Base-by-base conservation (phyloP, 2,888 invertebrate species). In the Gastrophysa polygoni region DNA sequence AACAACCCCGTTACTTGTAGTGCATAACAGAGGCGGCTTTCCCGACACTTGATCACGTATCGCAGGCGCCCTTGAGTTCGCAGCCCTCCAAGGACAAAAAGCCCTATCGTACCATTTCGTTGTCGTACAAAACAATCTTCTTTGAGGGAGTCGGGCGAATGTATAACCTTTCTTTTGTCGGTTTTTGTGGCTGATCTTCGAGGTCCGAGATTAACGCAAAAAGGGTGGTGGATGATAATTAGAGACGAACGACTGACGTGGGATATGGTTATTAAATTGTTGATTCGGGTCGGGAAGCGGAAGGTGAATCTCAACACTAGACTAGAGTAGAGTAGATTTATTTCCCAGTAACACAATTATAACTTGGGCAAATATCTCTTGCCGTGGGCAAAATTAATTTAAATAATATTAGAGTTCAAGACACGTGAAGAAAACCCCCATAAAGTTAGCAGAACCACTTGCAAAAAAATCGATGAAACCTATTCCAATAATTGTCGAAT, bases 181-280 rank as follows among this genome's bases (percentile, higher is more conserved):
- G 28, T 54, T 54, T 43, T 43, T 21, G 24, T 43, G 16, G 14
- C 38, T 43, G 24, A 54, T 54, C 54, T 54, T 38, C n/a, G 43
- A 54, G 43, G 43, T n/a, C 54, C 54, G 28, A 8, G 54, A 54
- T 54, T 43, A 54, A 14, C 54, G 21, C 16, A 43, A 24, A 54
- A 44, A 43, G 54, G 28, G n/a, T n/a, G n/a, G n/a, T n/a, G n/a
- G n/a, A 29, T 24, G 21, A 24, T 14, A 16, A 54, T 43, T 24
- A 54, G 43, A 54, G 54, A 54, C 43, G 24, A 54, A 54, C 28
- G 24, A 54, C 54, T 43, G 8, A 38, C 43, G 7, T 24, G 43
- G 21, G 43, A 54, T 20, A 17, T 14, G 54, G 24, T 54, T 54
- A 54, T 54, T 54, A 54, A 54, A 54, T 43, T 43, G 54, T 54